Base-by-base conservation (phyloP, 2,888 invertebrate genomes). In the Cataglyphis cursor region DNA sequence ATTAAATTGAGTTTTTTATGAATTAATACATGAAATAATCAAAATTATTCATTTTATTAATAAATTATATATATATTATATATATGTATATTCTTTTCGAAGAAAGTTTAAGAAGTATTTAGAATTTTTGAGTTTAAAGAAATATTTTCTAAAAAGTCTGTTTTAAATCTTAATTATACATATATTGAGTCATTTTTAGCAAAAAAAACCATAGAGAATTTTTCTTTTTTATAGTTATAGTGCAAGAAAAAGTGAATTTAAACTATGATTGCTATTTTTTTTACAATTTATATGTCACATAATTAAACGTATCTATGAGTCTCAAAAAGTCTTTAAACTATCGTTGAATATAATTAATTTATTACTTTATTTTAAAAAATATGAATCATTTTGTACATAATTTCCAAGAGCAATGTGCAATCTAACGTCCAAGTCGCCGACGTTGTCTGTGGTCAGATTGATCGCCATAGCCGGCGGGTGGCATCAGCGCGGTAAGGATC, bases 401-500 rank as follows among this genome's bases (percentile, higher is more conserved):
- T 70, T 59, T 59, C 24, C 12, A 18, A 78, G 57, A 78, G 57
- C 68, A 24, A 44, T 5, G 10, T 18, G 35, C 18, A 66, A 61
- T 0, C 3, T 10, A 21, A 64, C 35, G 41, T n/a, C 18, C 54
- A 41, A 24, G 38, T 44, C 59, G 57, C 57, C 48, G 70, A 21
- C 70, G 15, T 24, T 54, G 72, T 80, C 72, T 59, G 41, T 48
- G 81, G 64, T 18, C 48, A 59, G 82, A 72, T 54, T 54, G 88
- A 90, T 90, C 85, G 84, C 74, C 68, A 59, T 88, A 87, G 85
- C 86, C 90, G 82, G 86, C 85, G 90, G 89, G 83, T 84, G 84
- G 84, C 81, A 88, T 89, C 86, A 85, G 82, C 81, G 90, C 85
- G 89, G 89, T 89, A 93, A 93, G 93, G 93, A 94, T 93, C 93